A percentile compares a stretch with the other conserved stretches of the same genome.
These are phyloP conservation scores for Phaethornis superciliosus DNA, from an alignment of 2,113 vertebrate species.

Conservation along the genomic window DNA sequence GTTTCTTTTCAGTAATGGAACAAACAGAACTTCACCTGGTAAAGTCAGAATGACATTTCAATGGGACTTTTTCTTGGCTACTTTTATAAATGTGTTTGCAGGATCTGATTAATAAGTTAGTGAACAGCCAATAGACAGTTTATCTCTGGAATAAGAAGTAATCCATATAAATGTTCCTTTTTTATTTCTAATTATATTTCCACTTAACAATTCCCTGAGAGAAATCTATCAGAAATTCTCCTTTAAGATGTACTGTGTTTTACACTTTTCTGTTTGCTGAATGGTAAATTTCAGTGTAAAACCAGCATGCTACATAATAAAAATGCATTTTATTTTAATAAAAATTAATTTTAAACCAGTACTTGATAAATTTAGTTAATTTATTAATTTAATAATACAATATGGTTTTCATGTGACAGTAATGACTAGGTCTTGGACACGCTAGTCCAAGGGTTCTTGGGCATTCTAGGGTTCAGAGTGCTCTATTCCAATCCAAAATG, in stretches of 20 bases:
- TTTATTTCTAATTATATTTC: constrained; percentile 2
- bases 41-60: constrained; percentile 54
- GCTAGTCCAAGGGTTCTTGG: not conserved
- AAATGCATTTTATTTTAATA: no score
- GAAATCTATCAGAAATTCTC: not conserved
- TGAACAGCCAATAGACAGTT: not conserved
- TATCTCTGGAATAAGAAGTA: not conserved
- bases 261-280: not conserved
- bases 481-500: not conserved
- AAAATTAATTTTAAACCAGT: not conserved
- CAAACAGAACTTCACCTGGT: constrained; percentile 41
- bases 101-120: constrained; percentile 23
- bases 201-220: not conserved
- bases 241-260: not conserved
- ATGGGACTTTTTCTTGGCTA: not conserved
- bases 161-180: not conserved
- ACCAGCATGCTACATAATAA: not conserved
- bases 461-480: not conserved
- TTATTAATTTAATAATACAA: not conserved
- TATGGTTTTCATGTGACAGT: not conserved
- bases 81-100: constrained; percentile 20
- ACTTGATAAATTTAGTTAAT: not conserved
- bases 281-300: not conserved
- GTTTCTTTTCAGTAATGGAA: not conserved
- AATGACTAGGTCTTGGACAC: not conserved